Evolutionary conservation across 2,113 vertebrate genomes (phyloP).

Genomic region (Pluvialis apricaria): DNA sequence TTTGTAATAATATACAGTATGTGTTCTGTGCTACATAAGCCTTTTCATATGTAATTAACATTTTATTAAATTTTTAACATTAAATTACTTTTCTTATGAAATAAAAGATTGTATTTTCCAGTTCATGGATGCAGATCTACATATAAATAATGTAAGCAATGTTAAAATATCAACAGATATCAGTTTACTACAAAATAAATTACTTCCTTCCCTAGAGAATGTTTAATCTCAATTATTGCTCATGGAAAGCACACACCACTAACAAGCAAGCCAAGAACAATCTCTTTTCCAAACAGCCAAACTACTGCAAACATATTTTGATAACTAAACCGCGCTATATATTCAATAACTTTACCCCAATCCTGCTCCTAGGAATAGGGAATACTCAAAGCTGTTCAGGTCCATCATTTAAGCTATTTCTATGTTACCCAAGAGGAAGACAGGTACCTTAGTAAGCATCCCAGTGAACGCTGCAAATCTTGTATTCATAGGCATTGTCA

Average conservation of each 20-base stretch:
- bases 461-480: background rate
- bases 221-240: constrained; percentile 49
- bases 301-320: background rate
- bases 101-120: constrained; percentile 52
- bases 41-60: constrained; percentile 40
- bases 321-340: background rate
- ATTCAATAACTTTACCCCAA: background rate
- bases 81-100: constrained; percentile 24
- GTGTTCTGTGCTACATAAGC: background rate
- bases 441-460: background rate
- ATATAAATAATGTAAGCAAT: constrained; percentile 40
- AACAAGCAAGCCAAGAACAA: constrained; percentile 9
- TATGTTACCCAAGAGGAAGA: background rate
- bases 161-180: constrained; percentile 45
- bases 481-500: background rate
- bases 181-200: constrained; percentile 59
- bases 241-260: background rate
- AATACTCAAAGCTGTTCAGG: background rate
- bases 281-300: background rate
- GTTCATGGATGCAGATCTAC: constrained; percentile 49
- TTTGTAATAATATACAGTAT: background rate
- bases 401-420: background rate
- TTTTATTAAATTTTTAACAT: constrained; percentile 51
- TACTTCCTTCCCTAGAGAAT: constrained; percentile 25
- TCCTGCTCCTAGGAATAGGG: background rate